Conservation (phyloP, 2,113 vertebrate species). For the Corythornis cristatus region DNA sequence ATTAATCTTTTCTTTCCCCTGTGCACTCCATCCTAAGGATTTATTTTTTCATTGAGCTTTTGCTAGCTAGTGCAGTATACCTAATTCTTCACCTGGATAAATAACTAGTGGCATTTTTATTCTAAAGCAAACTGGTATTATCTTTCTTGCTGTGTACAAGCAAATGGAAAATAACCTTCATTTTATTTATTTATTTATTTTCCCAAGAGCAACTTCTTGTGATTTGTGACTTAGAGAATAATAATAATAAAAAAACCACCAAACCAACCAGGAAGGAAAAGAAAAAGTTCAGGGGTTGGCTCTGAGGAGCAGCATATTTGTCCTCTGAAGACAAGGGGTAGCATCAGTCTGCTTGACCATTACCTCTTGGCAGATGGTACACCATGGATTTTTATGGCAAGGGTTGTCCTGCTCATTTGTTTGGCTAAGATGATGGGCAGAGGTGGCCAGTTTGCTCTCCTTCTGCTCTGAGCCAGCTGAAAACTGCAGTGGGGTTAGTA, state of each 20-base stretch:
- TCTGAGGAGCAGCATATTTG: not conserved
- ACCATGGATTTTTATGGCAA: not conserved
- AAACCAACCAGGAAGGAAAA: not conserved
- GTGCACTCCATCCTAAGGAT: constrained; percentile 34
- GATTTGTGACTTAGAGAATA: not conserved
- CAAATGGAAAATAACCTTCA: constrained; percentile 8
- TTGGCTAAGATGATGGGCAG: not conserved
- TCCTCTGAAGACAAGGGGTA: not conserved
- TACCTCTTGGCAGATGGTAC: not conserved
- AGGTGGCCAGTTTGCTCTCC: not conserved
- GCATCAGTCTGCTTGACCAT: not conserved
- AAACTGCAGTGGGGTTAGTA: not conserved
- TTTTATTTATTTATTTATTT: constrained; percentile 3
- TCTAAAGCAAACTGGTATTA: constrained; percentile 45
- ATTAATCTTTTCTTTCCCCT: constrained; percentile 60
- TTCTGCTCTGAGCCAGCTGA: not conserved
- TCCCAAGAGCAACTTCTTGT: not conserved
- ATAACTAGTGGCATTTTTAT: constrained; percentile 69
- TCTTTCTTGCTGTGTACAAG: constrained; percentile 60
- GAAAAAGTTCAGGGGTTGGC: not conserved
- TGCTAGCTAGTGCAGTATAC: not conserved
- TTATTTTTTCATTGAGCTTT: constrained; percentile 61
- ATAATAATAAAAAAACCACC: not conserved
- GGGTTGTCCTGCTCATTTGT: not conserved
- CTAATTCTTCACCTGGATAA: constrained; percentile 66